phyloP scores from a whole-genome alignment of 1,140 invertebrate genomes.

The Euborellia annulipes region DNA sequence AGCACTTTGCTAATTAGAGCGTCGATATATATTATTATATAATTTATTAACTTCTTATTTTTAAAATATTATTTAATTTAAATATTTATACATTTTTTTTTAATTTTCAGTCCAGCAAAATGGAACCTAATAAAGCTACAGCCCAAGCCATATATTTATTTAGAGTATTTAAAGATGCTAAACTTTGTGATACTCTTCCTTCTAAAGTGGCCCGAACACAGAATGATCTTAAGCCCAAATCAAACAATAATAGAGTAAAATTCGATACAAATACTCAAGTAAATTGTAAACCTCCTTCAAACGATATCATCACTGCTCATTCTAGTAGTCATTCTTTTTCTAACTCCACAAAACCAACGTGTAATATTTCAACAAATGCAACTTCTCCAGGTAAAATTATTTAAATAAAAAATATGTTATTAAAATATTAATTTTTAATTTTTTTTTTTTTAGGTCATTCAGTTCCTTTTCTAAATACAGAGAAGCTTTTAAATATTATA shows the following conservation, averaged over 20 bases:
- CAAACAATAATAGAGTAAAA: conserved; percentile 4
- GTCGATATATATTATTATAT: neutral
- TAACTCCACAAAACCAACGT: neutral
- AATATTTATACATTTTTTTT: conserved; percentile 10
- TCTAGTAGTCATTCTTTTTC: neutral
- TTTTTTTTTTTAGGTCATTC: conserved; percentile 24
- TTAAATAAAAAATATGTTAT: conserved; percentile 1
- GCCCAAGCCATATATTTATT: conserved; percentile 73
- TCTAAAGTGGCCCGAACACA: conserved; percentile 51
- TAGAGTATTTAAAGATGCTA: conserved; percentile 64
- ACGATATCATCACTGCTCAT: neutral
- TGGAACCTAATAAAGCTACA: conserved; percentile 76
- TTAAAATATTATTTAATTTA: neutral
- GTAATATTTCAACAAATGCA: neutral
- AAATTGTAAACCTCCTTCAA: neutral
- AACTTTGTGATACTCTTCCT: conserved; percentile 57
- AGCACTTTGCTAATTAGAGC: neutral
- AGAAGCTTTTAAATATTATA: conserved; percentile 44
- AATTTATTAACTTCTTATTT: neutral
- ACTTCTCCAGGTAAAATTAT: neutral
- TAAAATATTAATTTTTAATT: conserved; percentile 1
- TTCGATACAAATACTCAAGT: neutral
- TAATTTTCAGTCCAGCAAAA: conserved; percentile 40
- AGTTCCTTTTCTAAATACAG: conserved; percentile 44
- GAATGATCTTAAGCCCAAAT: neutral